Base-by-base conservation (phyloP, 2,113 vertebrate species). In the Cynopterus brachyotis region DNA sequence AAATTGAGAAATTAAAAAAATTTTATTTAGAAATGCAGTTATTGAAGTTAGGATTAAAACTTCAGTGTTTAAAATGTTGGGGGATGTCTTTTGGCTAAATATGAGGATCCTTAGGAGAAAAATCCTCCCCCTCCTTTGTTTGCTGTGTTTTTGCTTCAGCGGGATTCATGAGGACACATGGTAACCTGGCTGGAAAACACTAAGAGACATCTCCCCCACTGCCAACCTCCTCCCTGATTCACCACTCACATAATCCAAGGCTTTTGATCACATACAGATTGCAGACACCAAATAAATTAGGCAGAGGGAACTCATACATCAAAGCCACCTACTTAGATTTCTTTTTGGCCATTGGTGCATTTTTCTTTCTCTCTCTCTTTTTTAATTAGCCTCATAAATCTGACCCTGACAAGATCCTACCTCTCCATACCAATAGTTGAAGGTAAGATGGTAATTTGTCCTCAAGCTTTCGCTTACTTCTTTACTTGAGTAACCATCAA, bases 361-460 rank as follows among this genome's bases (percentile, higher is more conserved):
- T 94, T 86, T 75, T 85, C 9, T 42, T 84, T 89, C 50, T 91
- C 81, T 50, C 76, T 59, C n/a, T 40, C n/a, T 47, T 40, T 94
- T 86, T 91, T 66, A 97, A 93, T 96, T 87, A 96, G 19, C 53
- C 93, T 97, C 96, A 97, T 95, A 92, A 96, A 97, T 98, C 96
- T 97, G 96, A 96, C 96, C 92, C 42, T 96, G 97, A 96, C 96
- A 97, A 96, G 84, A 96, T 97, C 92, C 91, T 96, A 12, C 80
- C 75, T 96, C 92, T 97, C 80, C 72, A 69, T 62, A 80, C 75
- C 45, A 67, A 53, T n/a, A 50, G 85, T 40, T 0, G 32, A 93
- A 95, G 95, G 86, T 90, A 92, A 97, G 45, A 82, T 84, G 79
- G 75, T 90, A 84, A 97, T 97, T 96, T 92, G 73, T 96, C 57